These are phyloP conservation scores for Alca torda DNA, from an alignment of 2,797 vertebrate species.

Conservation along the genomic window DNA sequence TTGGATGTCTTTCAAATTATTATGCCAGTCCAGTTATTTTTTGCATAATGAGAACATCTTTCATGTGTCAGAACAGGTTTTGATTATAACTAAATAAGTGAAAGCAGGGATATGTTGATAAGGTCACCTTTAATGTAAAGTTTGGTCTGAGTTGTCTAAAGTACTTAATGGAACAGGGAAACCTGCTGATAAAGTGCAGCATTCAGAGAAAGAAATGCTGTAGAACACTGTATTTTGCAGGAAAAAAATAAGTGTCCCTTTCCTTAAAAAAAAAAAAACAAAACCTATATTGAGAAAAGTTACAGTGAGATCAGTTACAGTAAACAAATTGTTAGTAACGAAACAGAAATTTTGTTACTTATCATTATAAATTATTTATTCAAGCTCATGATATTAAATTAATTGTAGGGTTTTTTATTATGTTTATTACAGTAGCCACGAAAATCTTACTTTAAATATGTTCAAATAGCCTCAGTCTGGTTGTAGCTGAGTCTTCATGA, in stretches of 20 bases:
- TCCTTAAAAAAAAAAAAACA: not conserved
- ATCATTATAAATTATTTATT: not conserved
- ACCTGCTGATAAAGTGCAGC: not conserved
- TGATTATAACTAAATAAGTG: conserved; percentile 74
- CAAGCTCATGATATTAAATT: not conserved
- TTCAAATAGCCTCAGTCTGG: not conserved
- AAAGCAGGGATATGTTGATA: conserved; percentile 62
- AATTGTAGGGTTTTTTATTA: not conserved
- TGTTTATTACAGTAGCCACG: not conserved
- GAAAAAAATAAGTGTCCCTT: not conserved
- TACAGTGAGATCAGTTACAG: not conserved
- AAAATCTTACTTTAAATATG: not conserved
- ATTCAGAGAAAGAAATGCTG: not conserved
- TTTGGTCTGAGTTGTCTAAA: conserved; percentile 58
- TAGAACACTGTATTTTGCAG: not conserved
- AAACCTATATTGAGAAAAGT: not conserved
- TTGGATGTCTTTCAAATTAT: conserved; percentile 70
- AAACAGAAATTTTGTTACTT: not conserved
- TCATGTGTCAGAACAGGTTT: conserved; percentile 69
- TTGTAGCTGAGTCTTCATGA: not conserved
- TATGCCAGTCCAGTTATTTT: conserved; percentile 62
- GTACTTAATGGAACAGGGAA: conserved; percentile 17
- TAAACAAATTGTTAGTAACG: not conserved
- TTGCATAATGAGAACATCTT: conserved; percentile 74
- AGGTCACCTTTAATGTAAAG: conserved; percentile 71